Base-by-base conservation (phyloP, 2,113 vertebrate species). In the Daubentonia madagascariensis region DNA sequence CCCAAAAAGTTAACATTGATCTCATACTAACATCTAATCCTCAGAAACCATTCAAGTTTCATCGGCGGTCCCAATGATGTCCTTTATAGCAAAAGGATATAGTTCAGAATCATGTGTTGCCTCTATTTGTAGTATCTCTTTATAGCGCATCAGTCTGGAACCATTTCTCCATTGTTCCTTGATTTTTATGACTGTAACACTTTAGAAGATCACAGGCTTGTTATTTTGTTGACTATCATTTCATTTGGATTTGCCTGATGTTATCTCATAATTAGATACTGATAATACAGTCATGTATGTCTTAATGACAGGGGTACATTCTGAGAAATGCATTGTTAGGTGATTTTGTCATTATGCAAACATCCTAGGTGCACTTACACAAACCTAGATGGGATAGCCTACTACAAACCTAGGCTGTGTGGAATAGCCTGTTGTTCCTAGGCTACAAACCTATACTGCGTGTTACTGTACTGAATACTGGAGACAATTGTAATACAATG, bases 231-330 rank as follows among this genome's bases (percentile, higher is more conserved):
- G 25, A 54, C 35, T 43, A 0, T 54, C 50, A 48, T 37, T 87
- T 86, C 52, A 70, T 63, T 88, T 88, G 8, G 22, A 54, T 87
- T 92, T 92, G 6, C 78, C 37, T 57, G n/a, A 54, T 88, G 10
- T 80, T n/a, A 54, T 73, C 72, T 92, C 76, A 79, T n/a, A 9
- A 65, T n/a, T 80, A 50, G 22, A 67, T 23, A 67, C 16, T 32
- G 65, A 52, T 37, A 85, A 43, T 35, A 45, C 2, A n/a, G 35
- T 68, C 67, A 68, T 18, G 67, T 3, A n/a, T 68, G 17, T 3
- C 65, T 67, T 68, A 37, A 18, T 68, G 35, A n/a, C 16, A 13
- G 8, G 67, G 67, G 37, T 68, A n/a, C 35, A 20, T 37, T 68
- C 67, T n/a, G 67, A 35, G 67, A n/a, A 68, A 68, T 20, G 67